Evolutionary conservation across 1,140 invertebrate genomes (phyloP), one percentile per base, ranked within the genome.

Genomic region (Megalonaias nervosa): DNA sequence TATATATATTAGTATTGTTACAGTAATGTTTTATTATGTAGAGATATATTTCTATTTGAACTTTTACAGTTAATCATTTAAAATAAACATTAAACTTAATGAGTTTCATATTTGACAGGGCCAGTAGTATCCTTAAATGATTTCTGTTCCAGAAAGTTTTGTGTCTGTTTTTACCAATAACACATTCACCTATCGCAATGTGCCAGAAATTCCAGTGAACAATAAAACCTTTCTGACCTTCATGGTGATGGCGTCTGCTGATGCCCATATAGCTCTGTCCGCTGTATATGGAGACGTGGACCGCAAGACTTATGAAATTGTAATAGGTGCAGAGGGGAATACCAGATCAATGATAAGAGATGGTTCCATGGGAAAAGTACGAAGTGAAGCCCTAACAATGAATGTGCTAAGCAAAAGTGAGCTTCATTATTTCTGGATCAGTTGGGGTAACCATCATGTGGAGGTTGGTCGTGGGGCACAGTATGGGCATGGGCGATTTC

Each of bases 171-270:
- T 88, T 55, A 90, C 89, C 14, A 88, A 88, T 3, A 86, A 86
- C 69, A 69, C 81, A 14, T 89, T 89, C 79, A 82, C 81, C 31
- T 89, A 89, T 75, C 84, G 86, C 61, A 82, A 87, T 66, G 84
- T 90, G 14, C 89, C 89, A 31, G 88, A 90, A 74, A 85, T 90
- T 13, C 81, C 83, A 1, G 86, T 90, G 19, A 85, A 79, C 74
- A 86, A 85, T 65, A 90, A 89, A 79, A 84, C 80, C 21, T 89
- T 84, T 82, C 48, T 90, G n/a, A 85, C 87, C 11, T 90, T 90
- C 81, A 85, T 85, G 82, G 67, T 90, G 38, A 89, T 85, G 67
- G 88, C 89, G 0, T 82, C 83, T 23, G 84, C 83, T 26, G 87
- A 89, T 61, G 89, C 84, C 0, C 83, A 88, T 69, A 76, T 90